These are phyloP conservation scores for Amphiprion ocellaris DNA, from an alignment of 2,113 vertebrate species.

Conservation along the genomic window DNA sequence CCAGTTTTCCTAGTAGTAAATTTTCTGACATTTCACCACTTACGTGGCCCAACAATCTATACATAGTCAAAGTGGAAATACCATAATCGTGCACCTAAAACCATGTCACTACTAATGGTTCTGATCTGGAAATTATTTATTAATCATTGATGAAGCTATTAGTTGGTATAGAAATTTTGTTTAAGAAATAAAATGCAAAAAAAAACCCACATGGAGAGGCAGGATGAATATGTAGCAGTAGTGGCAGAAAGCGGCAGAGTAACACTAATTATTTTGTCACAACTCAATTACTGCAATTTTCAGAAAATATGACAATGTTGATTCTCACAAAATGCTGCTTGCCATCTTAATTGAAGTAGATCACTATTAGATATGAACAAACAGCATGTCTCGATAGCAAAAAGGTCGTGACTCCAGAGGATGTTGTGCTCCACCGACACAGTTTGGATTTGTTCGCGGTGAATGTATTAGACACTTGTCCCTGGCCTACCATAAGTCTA, in stretches of 20 bases:
- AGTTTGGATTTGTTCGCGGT: constrained; percentile 37
- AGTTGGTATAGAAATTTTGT: too few relatives aligned
- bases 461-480: constrained; percentile 48
- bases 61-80: not conserved
- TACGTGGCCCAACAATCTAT: not conserved
- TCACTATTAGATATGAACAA: constrained; percentile 5
- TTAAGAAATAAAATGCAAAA: too few relatives aligned
- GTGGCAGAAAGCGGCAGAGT: not conserved
- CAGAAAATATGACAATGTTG: not conserved
- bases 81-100: not conserved
- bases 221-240: not conserved
- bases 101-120: too few relatives aligned
- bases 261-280: constrained; percentile 22
- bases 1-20: too few relatives aligned
- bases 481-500: constrained; percentile 52
- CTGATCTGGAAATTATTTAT: too few relatives aligned
- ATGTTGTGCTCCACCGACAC: constrained; percentile 19
- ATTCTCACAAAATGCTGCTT: constrained; percentile 18
- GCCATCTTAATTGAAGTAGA: not conserved
- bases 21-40: too few relatives aligned
- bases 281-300: constrained; percentile 28
- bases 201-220: too few relatives aligned
- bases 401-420: constrained; percentile 3
- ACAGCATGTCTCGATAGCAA: not conserved
- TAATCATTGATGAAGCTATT: too few relatives aligned